Conservation (phyloP, 2,888 invertebrate genomes). For the Heliconius sara region DNA sequence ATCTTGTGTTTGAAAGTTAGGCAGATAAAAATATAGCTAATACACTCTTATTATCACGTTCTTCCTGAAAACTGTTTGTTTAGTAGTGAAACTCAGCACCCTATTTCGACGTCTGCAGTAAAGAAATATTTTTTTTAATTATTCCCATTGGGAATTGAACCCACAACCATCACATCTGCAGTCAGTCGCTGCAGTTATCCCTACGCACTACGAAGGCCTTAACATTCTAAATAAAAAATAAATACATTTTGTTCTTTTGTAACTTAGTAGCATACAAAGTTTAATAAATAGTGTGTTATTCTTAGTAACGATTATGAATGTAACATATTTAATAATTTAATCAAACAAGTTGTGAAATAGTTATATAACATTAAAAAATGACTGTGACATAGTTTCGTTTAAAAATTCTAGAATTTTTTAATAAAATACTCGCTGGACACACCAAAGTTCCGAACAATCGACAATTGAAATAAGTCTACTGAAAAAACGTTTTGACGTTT, state of each 20-base stretch:
- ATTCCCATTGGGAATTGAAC: neutral
- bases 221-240: neutral
- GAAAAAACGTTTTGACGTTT: conserved; percentile 50
- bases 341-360: neutral
- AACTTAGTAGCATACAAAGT: neutral
- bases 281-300: neutral
- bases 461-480: conserved; percentile 51
- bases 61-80: no score
- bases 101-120: neutral
- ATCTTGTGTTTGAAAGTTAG: no score
- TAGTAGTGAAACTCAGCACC: neutral
- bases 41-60: no score
- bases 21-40: no score
- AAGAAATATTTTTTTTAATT: neutral
- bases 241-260: neutral
- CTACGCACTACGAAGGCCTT: neutral
- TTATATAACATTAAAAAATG: neutral
- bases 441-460: conserved; percentile 48
- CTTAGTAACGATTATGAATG: neutral
- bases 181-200: neutral
- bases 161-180: neutral
- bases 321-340: neutral
- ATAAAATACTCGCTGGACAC: conserved; percentile 46
- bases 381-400: conserved; percentile 17
- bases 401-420: conserved; percentile 33